phyloP scores from a whole-genome alignment of 1,140 invertebrate genomes.

The Aphelenchoides besseyi region DNA sequence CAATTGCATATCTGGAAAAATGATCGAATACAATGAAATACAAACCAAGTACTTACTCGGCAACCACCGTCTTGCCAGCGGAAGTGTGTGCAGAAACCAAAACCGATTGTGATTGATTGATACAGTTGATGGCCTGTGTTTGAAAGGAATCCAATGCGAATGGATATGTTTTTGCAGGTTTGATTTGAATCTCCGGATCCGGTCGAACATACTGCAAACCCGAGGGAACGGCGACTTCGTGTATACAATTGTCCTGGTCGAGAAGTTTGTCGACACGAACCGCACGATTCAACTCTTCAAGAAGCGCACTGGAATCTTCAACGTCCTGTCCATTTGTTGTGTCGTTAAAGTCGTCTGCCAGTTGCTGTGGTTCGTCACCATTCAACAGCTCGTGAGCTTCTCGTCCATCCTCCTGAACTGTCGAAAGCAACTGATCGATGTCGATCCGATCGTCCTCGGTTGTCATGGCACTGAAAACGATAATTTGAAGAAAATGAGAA shows the following conservation, averaged over 20 bases:
- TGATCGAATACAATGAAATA: conserved; percentile 9
- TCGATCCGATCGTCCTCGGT: neutral
- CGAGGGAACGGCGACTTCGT: conserved; percentile 62
- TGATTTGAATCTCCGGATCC: conserved; percentile 21
- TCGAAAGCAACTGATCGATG: neutral
- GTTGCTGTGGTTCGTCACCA: neutral
- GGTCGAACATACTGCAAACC: conserved; percentile 35
- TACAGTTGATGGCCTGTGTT: conserved; percentile 90
- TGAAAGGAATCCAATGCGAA: conserved; percentile 97
- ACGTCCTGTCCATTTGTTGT: neutral
- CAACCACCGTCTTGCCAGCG: conserved; percentile 98
- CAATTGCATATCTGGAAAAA: conserved; percentile 70
- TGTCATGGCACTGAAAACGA: neutral
- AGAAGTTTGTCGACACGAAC: neutral
- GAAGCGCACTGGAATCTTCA: neutral
- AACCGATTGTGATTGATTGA: conserved; percentile 94
- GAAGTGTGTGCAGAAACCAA: conserved; percentile 98
- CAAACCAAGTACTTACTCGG: conserved; percentile 75
- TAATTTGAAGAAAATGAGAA: neutral
- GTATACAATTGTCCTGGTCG: conserved; percentile 51
- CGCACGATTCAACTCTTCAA: neutral
- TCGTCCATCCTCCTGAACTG: neutral
- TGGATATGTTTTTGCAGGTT: conserved; percentile 83
- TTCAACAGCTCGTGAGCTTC: neutral
- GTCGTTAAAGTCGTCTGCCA: neutral